Percentiles rank a stretch among this genome's conserved stretches.
Conservation (phyloP, 2,888 invertebrate genomes). For the Tyria jacobaeae region DNA sequence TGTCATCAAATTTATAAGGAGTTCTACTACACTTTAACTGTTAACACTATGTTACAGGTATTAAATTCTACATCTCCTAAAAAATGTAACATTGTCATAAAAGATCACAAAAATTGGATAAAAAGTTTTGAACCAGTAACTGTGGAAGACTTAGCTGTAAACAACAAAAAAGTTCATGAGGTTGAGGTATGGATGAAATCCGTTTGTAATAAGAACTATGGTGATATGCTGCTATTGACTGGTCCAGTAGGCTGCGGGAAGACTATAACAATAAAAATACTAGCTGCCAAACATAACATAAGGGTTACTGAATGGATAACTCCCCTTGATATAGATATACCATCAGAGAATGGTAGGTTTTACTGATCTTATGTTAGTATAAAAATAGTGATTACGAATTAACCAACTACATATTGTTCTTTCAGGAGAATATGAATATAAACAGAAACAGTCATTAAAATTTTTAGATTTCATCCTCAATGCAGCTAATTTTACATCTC, state of each 20-base stretch:
- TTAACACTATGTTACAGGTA: conserved; percentile 19
- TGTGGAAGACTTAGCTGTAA: conserved; percentile 89
- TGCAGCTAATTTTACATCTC: conserved; percentile 91
- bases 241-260: conserved; percentile 96
- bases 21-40: too few species aligned
- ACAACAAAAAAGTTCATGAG: conserved; percentile 91
- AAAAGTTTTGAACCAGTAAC: conserved; percentile 87
- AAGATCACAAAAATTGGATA: conserved; percentile 84
- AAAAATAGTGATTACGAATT: background rate
- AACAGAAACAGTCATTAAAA: conserved; percentile 88
- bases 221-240: conserved; percentile 89
- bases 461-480: conserved; percentile 92
- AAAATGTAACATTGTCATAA: conserved; percentile 46
- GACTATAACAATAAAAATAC: conserved; percentile 89
- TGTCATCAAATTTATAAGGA: too few species aligned
- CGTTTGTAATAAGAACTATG: conserved; percentile 60
- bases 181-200: conserved; percentile 89
- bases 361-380: background rate
- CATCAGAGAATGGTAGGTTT: conserved; percentile 79
- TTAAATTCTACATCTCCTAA: conserved; percentile 21
- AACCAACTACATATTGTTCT: conserved; percentile 25
- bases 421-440: conserved; percentile 78
- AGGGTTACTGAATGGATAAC: conserved; percentile 93
- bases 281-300: conserved; percentile 88
- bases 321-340: conserved; percentile 89